Evolutionary conservation across 2,113 vertebrate species (phyloP).

Genomic region (Oryzias javanicus): DNA sequence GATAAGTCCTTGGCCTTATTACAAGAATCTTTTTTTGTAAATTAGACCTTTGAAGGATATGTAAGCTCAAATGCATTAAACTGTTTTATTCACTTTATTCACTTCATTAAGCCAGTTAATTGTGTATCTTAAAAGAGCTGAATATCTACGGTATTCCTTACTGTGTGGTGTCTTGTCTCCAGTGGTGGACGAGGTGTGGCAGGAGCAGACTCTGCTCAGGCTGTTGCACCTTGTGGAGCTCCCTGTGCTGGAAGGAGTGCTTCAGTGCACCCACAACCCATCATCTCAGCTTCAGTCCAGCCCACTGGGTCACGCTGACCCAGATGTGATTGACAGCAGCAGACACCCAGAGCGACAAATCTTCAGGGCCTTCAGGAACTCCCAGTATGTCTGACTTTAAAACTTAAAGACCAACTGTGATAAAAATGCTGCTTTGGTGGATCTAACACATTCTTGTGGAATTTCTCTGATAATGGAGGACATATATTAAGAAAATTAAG

Average conservation of each 20-base stretch:
- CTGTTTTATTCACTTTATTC: too few relatives aligned
- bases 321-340: constrained; percentile 78
- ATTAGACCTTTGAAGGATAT: too few relatives aligned
- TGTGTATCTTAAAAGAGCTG: not conserved
- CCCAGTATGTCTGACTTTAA: constrained; percentile 79
- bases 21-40: too few relatives aligned
- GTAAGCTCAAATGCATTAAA: too few relatives aligned
- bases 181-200: constrained; percentile 92
- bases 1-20: too few relatives aligned
- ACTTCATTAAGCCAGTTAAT: too few relatives aligned
- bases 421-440: too few relatives aligned
- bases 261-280: constrained; percentile 71
- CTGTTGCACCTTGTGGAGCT: constrained; percentile 91
- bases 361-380: constrained; percentile 88
- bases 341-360: constrained; percentile 89
- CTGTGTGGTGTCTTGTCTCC: not conserved
- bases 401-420: too few relatives aligned
- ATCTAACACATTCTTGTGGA: too few relatives aligned
- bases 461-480: too few relatives aligned
- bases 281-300: constrained; percentile 33
- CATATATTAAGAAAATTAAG: too few relatives aligned
- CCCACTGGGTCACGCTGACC: constrained; percentile 42
- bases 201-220: constrained; percentile 88
- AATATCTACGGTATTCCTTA: too few relatives aligned
- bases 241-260: constrained; percentile 87